Evolutionary conservation across 2,113 vertebrate species (phyloP), one percentile per base, ranked within the genome.

Genomic region (Ochotona curzoniae): DNA sequence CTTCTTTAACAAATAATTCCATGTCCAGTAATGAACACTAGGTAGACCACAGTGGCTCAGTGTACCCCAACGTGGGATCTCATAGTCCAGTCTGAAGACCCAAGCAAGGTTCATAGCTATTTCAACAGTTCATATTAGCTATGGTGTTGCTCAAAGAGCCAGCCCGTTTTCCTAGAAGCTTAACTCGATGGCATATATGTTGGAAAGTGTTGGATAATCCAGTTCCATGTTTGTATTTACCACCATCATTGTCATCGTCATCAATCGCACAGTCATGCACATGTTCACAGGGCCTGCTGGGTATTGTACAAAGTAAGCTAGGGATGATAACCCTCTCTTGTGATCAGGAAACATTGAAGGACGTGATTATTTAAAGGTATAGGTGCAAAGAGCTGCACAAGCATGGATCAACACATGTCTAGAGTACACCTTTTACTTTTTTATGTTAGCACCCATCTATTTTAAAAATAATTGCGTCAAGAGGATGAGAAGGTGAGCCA

Each of bases 391-490:
- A 85, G 64, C 57, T 78, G 9, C 17, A 84, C 20, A 86, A 3
- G 18, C 66, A 35, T 71, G 47, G 14, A 78, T 12, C 9, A 26
- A 71, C 25, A 88, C 67, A 64, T 51, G 57, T 63, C 21, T 78
- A 64, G 51, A 32, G 2, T 88, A 49, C 5, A 3, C 51, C 8
- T 85, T 61, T n/a, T n/a, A n/a, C n/a, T n/a, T 76, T 91, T 86
- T 80, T 44, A 81, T 76, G 20, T 1, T 26, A 83, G 30, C 2
- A 25, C 76, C 84, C 81, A n/a, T 38, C n/a, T 83, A 44, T 86
- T 83, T 95, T 47, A 66, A 91, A 66, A 93, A 69, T n/a, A 66
- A 83, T 35, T 38, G 5, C 11, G 76, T 83, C 49, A 74, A 86
- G 20, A 93, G 66, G 64, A 63, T 69, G 69, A 94, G 20, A 91